phyloP scores from a whole-genome alignment of 1,140 invertebrate species.

The Conus betulinus region DNA sequence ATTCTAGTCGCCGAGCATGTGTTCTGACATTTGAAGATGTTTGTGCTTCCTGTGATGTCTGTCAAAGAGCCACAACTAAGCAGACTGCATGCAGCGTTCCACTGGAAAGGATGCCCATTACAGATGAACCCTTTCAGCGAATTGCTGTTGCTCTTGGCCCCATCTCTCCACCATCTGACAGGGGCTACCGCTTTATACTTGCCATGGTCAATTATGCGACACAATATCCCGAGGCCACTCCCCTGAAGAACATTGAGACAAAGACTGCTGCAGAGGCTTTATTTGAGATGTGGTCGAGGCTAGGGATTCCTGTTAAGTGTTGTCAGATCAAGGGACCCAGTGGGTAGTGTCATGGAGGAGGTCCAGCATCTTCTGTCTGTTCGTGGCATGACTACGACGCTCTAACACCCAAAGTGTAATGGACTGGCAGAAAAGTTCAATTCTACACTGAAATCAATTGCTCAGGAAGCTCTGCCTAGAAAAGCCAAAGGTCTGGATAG shows the following conservation, averaged over 20 bases:
- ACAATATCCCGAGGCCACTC: slow-evolving; percentile 38
- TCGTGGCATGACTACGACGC: slow-evolving; percentile 43
- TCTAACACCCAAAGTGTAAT: slow-evolving; percentile 17
- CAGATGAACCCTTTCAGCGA: slow-evolving; percentile 49
- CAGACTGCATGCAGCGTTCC: not conserved
- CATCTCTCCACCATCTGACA: slow-evolving; percentile 41
- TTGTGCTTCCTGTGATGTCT: not conserved
- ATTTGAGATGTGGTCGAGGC: slow-evolving; percentile 63
- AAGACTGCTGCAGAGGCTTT: slow-evolving; percentile 44
- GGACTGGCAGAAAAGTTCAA: slow-evolving; percentile 50
- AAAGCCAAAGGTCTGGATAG: slow-evolving; percentile 63
- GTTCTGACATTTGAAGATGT: not conserved
- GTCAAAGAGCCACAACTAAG: not conserved
- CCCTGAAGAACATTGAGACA: slow-evolving; percentile 38
- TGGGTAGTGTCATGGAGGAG: slow-evolving; percentile 37
- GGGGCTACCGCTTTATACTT: slow-evolving; percentile 50
- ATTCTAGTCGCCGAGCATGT: slow-evolving; percentile 19
- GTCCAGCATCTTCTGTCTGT: slow-evolving; percentile 42
- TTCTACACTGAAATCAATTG: slow-evolving; percentile 58
- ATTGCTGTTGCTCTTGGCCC: slow-evolving; percentile 55
- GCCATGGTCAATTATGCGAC: slow-evolving; percentile 46
- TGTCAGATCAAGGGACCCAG: slow-evolving; percentile 46
- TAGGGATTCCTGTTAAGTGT: slow-evolving; percentile 70
- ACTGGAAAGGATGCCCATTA: slow-evolving; percentile 40
- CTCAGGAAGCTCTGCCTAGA: slow-evolving; percentile 51